Base-by-base conservation (phyloP, 2,113 vertebrate genomes). In the Centropus bengalensis region DNA sequence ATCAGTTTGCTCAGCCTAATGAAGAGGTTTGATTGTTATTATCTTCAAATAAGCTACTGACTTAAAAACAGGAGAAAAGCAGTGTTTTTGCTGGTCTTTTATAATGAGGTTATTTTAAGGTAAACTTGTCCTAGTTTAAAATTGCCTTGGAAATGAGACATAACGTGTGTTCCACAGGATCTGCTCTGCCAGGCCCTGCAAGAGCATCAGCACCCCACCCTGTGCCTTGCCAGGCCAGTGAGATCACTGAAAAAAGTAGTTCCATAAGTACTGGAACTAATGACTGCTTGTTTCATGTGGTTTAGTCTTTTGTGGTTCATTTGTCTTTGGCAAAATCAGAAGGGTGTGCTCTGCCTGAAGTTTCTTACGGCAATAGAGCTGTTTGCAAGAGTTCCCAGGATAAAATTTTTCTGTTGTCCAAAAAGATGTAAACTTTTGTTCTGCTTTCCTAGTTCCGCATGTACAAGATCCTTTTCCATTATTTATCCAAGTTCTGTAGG, bases 221-320 rank as follows among this genome's bases (percentile, higher is more conserved):
- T 88, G 36, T 1, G 59, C 79, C 67, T 93, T 86, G 76, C 86
- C 82, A 62, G 67, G 63, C 71, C 55, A 77, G 51, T 96, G 95
- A 96, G 75, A 70, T 94, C 93, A 90, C 68, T 90, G 82, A 54
- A 88, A 94, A 94, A 94, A 96, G 40, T 69, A 89, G 90, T 77
- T 95, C 88, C 88, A 80, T 42, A 88, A 95, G 63, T 55, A 33
- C 38, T 94, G 90, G 75, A 94, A 90, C 68, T 88, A 91, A 80
- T 93, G 85, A 86, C 79, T 91, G 89, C 58, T 82, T 88, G 63
- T 96, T 96, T 96, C 89, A 95, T 95, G 92, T 96, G 96, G 94
- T 74, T 91, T 86, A 63, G 88, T 94, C 64, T 94, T 68, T 77
- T 91, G 96, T 88, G 92, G 90, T 93, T 94, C 82, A 45, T 83